A percentile compares a stretch with the other conserved stretches of the same genome.
These are phyloP conservation scores for Drosophila silvestris DNA, from an alignment of 2,888 invertebrate species.

Conservation along the genomic window DNA sequence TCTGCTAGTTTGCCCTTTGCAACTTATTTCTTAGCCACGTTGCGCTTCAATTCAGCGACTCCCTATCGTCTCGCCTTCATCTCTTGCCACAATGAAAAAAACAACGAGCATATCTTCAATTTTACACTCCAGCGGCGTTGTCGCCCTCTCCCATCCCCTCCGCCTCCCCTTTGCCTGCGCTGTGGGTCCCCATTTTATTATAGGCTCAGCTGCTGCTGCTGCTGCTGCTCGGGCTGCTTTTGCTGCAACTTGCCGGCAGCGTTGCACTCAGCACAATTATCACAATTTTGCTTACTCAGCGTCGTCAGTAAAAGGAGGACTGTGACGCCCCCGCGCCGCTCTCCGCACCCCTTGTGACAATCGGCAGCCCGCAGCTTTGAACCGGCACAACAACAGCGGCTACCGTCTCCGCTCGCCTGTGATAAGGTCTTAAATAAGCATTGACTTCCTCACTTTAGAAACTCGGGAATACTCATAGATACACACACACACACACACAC, in stretches of 20 bases:
- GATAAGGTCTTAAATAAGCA: constrained; percentile 79
- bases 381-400: constrained; percentile 59
- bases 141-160: constrained; percentile 13
- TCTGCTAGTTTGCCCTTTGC: constrained; percentile 56
- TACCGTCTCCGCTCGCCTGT: constrained; percentile 49
- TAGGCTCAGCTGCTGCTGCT: constrained; percentile 41
- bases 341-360: constrained; percentile 28
- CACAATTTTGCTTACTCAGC: constrained; percentile 81
- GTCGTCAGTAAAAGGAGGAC: constrained; percentile 58
- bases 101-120: constrained; percentile 65
- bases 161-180: background rate
- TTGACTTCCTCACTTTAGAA: constrained; percentile 76
- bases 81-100: constrained; percentile 11
- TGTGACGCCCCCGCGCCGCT: constrained; percentile 48
- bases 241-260: constrained; percentile 21
- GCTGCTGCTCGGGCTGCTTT: constrained; percentile 34
- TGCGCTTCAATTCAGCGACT: constrained; percentile 67
- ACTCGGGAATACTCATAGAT: constrained; percentile 22
- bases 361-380: constrained; percentile 54
- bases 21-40: constrained; percentile 64
- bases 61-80: constrained; percentile 28
- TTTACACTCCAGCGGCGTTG: constrained; percentile 61
- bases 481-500: background rate
- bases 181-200: constrained; percentile 31
- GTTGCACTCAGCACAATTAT: constrained; percentile 77